A percentile compares a stretch with the other conserved stretches of the same genome.
These are phyloP conservation scores for Nettapus auritus DNA, from an alignment of 2,113 vertebrate genomes.

Conservation along the genomic window DNA sequence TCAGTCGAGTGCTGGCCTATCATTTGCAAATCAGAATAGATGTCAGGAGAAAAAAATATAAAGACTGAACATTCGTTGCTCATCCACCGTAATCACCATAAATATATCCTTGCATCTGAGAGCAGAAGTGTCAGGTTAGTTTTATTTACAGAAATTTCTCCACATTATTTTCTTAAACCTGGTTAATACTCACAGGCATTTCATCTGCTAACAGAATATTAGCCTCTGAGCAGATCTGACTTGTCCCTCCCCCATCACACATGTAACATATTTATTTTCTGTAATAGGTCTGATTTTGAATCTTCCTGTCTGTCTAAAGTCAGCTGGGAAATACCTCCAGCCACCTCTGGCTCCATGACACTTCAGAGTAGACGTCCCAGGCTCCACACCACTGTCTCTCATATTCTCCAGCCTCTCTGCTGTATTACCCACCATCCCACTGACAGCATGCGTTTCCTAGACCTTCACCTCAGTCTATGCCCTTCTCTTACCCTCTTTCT, in stretches of 20 bases:
- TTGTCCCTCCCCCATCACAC: not conserved
- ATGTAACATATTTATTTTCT: not conserved
- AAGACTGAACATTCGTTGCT: conserved; percentile 30
- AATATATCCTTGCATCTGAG: conserved; percentile 1
- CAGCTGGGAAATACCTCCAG: not conserved
- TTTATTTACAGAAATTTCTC: conserved; percentile 5
- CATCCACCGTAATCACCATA: not conserved
- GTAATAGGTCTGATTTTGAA: not conserved
- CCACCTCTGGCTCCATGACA: not conserved
- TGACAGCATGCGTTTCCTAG: not conserved
- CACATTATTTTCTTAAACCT: not conserved
- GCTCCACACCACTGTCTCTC: not conserved
- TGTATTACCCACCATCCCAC: not conserved
- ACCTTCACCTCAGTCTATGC: not conserved
- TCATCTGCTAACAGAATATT: not conserved
- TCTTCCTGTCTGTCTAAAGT: not conserved
- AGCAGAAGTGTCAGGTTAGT: not conserved
- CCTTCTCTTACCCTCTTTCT: not conserved
- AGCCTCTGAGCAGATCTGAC: not conserved
- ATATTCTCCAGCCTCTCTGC: not conserved
- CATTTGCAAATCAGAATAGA: conserved; percentile 63
- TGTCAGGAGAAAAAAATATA: conserved; percentile 38
- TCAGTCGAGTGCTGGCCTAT: conserved; percentile 19
- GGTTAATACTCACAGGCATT: not conserved
- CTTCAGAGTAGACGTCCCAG: not conserved